These are phyloP conservation scores for Drosophila ercepeae DNA, from an alignment of 1,140 invertebrate genomes.

Conservation along the genomic window DNA sequence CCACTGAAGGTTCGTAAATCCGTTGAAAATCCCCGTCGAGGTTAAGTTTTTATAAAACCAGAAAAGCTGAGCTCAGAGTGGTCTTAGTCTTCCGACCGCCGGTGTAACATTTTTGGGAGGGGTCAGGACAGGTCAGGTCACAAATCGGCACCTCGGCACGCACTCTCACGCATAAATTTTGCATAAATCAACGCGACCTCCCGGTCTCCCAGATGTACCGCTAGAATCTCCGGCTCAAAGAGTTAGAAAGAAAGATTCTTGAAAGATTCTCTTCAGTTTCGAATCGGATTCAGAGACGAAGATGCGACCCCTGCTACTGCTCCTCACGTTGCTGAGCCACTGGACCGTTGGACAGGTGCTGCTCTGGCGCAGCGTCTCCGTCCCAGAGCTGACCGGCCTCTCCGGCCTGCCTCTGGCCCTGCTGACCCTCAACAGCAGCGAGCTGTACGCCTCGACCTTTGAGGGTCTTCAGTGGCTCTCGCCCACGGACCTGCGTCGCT, in stretches of 20 bases:
- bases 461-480: slow-evolving; percentile 75
- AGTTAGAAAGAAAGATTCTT: not conserved
- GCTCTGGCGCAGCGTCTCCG: slow-evolving; percentile 61
- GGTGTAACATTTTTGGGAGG: slow-evolving; percentile 21
- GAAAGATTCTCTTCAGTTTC: not conserved
- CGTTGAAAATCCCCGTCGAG: not conserved
- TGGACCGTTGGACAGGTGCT: slow-evolving; percentile 20
- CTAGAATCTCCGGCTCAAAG: not conserved
- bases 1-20: not conserved
- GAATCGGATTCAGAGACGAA: slow-evolving; percentile 1
- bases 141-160: slow-evolving; percentile 24
- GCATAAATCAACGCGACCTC: slow-evolving; percentile 54
- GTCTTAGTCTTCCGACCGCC: not conserved
- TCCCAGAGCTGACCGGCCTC: slow-evolving; percentile 38
- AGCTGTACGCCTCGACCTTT: slow-evolving; percentile 69
- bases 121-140: slow-evolving; percentile 18
- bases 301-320: slow-evolving; percentile 21
- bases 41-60: not conserved
- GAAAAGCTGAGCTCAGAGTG: not conserved
- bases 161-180: slow-evolving; percentile 66
- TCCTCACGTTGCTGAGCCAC: not conserved
- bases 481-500: slow-evolving; percentile 67
- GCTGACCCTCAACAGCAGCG: slow-evolving; percentile 57
- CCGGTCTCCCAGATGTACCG: not conserved
- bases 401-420: slow-evolving; percentile 39